Evolutionary conservation across 1,140 invertebrate genomes (phyloP).

Genomic region (Drosophila truncata): DNA sequence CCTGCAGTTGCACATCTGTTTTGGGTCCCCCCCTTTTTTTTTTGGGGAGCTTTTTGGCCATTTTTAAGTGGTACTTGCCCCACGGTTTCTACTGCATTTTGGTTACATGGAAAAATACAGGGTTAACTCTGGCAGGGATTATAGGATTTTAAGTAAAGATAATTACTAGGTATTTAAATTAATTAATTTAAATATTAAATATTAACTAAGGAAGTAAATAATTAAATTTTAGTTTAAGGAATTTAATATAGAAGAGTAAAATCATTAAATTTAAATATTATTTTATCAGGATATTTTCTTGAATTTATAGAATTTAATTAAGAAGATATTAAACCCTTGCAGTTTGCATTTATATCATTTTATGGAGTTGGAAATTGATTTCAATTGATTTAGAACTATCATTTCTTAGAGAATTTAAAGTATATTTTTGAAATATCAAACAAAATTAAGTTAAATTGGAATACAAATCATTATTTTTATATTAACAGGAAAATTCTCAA

Average conservation of each 20-base stretch:
- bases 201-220: not conserved
- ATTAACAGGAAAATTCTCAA: not conserved
- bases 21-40: conserved; percentile 1
- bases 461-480: not conserved
- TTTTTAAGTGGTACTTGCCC: conserved; percentile 13
- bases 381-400: no score
- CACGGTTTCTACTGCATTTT: conserved; percentile 24
- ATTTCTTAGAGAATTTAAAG: not conserved
- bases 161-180: not conserved
- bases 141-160: not conserved
- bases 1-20: conserved; percentile 35
- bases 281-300: no score
- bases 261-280: no score
- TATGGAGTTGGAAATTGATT: no score
- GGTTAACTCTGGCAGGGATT: not conserved
- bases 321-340: no score
- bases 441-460: not conserved
- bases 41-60: conserved; percentile 27
- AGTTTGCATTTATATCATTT: no score
- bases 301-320: no score
- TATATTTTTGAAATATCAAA: not conserved
- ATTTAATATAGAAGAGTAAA: no score
- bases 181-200: not conserved
- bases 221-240: no score
- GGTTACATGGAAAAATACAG: conserved; percentile 18